A percentile compares a stretch with the other conserved stretches of the same genome.
Evolutionary conservation across 2,888 invertebrate genomes (phyloP).

Genomic region (Euclidia mi): DNA sequence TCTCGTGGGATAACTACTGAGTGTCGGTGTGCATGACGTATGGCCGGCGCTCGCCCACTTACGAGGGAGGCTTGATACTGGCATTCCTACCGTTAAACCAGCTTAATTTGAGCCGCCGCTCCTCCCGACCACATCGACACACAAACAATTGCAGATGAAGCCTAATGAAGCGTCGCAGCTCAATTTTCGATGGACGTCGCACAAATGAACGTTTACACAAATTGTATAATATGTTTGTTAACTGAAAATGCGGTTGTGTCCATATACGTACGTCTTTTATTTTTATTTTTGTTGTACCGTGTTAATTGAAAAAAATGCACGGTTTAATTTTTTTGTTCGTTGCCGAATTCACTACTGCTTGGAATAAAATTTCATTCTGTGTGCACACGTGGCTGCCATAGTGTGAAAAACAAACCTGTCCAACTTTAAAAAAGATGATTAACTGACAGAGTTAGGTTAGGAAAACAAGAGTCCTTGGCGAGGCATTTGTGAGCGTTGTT

Average conservation of each 20-base stretch:
- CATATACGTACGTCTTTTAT: constrained; percentile 60
- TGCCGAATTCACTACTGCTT: constrained; percentile 25
- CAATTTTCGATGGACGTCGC: constrained; percentile 52
- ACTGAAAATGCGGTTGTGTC: constrained; percentile 62
- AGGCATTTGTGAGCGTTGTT: background rate
- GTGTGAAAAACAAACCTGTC: too few relatives aligned
- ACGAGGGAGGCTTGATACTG: constrained; percentile 58
- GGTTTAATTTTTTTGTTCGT: constrained; percentile 23
- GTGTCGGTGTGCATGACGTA: constrained; percentile 68
- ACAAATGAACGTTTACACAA: constrained; percentile 64
- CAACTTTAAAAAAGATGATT: too few relatives aligned
- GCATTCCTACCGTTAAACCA: constrained; percentile 60
- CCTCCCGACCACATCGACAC: constrained; percentile 15
- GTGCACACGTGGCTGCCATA: too few relatives aligned
- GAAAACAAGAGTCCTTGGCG: constrained; percentile 6
- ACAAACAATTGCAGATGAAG: constrained; percentile 20
- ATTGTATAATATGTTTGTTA: constrained; percentile 64
- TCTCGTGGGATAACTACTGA: constrained; percentile 58
- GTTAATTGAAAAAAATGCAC: constrained; percentile 60
- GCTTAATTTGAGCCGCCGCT: constrained; percentile 50
- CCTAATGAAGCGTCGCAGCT: constrained; percentile 52
- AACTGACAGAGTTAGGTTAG: too few relatives aligned
- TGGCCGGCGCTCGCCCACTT: constrained; percentile 55
- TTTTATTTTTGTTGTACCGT: constrained; percentile 64
- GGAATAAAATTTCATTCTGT: constrained; percentile 13